Evolutionary conservation across 2,797 vertebrate species (phyloP).

Genomic region (Arremon aurantiirostris): DNA sequence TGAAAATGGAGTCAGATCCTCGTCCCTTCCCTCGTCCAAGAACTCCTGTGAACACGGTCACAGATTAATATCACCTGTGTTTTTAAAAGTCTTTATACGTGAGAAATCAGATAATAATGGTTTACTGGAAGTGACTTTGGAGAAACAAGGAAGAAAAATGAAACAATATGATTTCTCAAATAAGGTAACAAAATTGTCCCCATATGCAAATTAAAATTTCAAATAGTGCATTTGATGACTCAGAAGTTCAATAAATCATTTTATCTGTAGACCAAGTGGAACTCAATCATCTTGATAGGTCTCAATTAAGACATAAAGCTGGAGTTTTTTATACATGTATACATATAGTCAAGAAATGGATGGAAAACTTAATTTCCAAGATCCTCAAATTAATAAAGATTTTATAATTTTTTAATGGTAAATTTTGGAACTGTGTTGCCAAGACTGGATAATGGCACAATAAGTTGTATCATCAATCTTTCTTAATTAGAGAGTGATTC

Average conservation of each 20-base stretch:
- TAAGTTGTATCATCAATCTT: neutral
- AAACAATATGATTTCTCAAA: neutral
- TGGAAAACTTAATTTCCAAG: neutral
- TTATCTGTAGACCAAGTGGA: neutral
- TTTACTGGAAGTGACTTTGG: neutral
- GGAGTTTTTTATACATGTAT: neutral
- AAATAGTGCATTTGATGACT: neutral
- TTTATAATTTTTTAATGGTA: neutral
- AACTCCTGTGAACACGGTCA: no score
- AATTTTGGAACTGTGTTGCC: neutral
- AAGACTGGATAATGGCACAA: neutral
- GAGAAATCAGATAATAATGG: neutral
- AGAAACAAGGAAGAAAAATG: neutral
- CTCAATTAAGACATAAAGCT: neutral
- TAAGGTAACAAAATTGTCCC: neutral
- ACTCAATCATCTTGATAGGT: neutral
- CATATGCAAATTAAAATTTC: neutral
- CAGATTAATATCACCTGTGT: no score
- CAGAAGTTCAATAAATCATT: neutral
- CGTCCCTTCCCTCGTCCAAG: no score
- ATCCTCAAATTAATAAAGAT: neutral
- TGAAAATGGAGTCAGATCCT: no score
- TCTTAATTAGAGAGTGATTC: neutral
- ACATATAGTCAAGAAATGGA: rapidly evolving
- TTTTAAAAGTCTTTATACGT: neutral